Evolutionary conservation across 30 jellyfish, hydroid and myxozoan genomes (phyloP).

Genomic region (Morbakka virulenta): DNA sequence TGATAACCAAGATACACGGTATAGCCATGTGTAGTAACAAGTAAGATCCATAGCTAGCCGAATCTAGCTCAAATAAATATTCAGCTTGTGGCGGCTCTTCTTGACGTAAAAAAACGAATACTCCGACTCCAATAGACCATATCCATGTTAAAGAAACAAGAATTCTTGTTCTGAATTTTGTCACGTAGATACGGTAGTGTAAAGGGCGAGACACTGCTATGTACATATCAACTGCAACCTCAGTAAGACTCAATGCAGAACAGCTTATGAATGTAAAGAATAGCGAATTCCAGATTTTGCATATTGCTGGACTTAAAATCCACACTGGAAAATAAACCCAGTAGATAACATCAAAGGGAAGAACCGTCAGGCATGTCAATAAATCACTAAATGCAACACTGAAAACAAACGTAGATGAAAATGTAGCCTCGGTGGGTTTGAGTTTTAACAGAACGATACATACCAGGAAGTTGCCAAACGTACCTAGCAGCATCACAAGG

Average conservation of each 20-base stretch:
- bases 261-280: constrained; percentile 39
- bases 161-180: constrained; percentile 1
- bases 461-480: constrained; percentile 37
- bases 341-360: constrained; percentile 52
- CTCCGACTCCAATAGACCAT: constrained; percentile 47
- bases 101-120: constrained; percentile 35
- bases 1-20: constrained; percentile 27
- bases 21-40: constrained; percentile 21
- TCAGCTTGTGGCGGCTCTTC: constrained; percentile 60
- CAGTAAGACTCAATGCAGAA: constrained; percentile 27
- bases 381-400: constrained; percentile 60
- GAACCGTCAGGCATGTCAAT: constrained; percentile 33
- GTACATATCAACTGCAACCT: constrained; percentile 21
- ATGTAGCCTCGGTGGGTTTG: constrained; percentile 9
- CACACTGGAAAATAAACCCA: constrained; percentile 57
- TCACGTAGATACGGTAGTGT: constrained; percentile 13
- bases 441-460: background rate
- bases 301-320: constrained; percentile 25
- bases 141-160: constrained; percentile 15
- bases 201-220: constrained; percentile 42
- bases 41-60: constrained; percentile 48
- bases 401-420: constrained; percentile 26
- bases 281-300: constrained; percentile 63
- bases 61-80: constrained; percentile 37
- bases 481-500: constrained; percentile 21